Base-by-base conservation (phyloP, 2,797 vertebrate genomes). In the Dendrocincla fuliginosa region DNA sequence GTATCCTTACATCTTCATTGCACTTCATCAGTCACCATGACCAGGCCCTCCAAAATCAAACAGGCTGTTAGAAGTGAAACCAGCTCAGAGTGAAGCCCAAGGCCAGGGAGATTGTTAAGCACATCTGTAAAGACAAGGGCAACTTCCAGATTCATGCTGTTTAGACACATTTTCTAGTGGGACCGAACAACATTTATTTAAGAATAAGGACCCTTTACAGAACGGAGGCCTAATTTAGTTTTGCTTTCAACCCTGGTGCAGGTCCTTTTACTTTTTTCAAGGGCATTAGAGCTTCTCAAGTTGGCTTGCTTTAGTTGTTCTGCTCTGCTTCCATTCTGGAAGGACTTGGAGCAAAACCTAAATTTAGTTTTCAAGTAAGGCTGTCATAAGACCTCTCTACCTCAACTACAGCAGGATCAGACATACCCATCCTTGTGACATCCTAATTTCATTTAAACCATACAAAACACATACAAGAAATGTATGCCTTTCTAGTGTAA, bases 1-100 rank as follows among this genome's bases (percentile, higher is more conserved):
- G 94, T 84, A 90, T 27, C 91, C 93, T 84, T 91, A 53, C 70
- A 92, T 49, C 87, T 79, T 75, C 81, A 56, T 13, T 60, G 82
- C 37, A n/a, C 75, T 44, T 89, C 87, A 59, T 18, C 93, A 91
- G 64, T 16, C 76, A 53, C 42, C 8, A 9, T 1, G 41, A 65
- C 78, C 75, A 79, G 76, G 19, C 22, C 59, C 52, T 79, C 56
- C 41, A 55, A 74, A 37, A 30, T 64, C 47, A 87, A 90, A 49
- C 65, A 79, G 79, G 33, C 65, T 90, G 47, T 23, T 49, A 71
- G 52, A 44, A 92, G 64, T 37, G 22, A 71, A 20, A 47, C 2
- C 50, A 82, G 25, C 24, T 46, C 57, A 14, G 71, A 80, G 46
- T 0, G 12, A 83, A 75, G 65, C 25, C n/a, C 18, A 30, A 17